These are phyloP conservation scores for Drosophila sulfurigaster DNA, from an alignment of 1,140 invertebrate species.

Conservation along the genomic window DNA sequence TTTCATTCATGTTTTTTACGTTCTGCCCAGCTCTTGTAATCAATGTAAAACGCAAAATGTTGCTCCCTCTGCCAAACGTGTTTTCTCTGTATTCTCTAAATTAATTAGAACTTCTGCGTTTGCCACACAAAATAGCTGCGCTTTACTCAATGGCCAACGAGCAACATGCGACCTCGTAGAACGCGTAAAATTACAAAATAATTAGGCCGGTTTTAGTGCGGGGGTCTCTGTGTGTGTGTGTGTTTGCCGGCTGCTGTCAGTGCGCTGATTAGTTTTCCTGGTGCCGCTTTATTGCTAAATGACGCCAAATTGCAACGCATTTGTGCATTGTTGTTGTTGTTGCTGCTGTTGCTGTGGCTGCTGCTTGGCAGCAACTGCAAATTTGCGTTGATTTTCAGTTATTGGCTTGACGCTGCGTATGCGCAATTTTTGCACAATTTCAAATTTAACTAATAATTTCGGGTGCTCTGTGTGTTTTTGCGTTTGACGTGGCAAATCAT, in stretches of 20 bases:
- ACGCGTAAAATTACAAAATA: conserved; percentile 73
- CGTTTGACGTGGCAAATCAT: conserved; percentile 11
- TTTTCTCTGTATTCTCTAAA: conserved; percentile 48
- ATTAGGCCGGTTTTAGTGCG: conserved; percentile 56
- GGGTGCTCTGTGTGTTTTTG: neutral
- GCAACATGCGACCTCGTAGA: conserved; percentile 7
- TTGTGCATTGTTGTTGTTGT: conserved; percentile 26
- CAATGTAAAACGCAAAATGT: neutral
- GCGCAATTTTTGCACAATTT: conserved; percentile 40
- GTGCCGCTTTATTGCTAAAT: conserved; percentile 15
- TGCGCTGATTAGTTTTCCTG: conserved; percentile 60
- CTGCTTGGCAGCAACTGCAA: conserved; percentile 18
- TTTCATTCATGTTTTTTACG: neutral
- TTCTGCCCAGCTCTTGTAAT: neutral
- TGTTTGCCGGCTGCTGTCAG: conserved; percentile 8
- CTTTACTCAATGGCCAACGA: conserved; percentile 28
- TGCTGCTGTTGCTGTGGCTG: conserved; percentile 28
- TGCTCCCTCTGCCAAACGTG: neutral
- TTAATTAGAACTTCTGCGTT: conserved; percentile 67
- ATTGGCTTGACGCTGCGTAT: conserved; percentile 56
- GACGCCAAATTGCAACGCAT: conserved; percentile 31
- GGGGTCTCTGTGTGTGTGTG: conserved; percentile 11
- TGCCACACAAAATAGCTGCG: conserved; percentile 43
- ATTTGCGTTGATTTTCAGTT: conserved; percentile 48
- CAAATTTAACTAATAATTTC: conserved; percentile 21